Conservation (phyloP, 2,797 vertebrate genomes). For the Coranthus polyacanthus region DNA sequence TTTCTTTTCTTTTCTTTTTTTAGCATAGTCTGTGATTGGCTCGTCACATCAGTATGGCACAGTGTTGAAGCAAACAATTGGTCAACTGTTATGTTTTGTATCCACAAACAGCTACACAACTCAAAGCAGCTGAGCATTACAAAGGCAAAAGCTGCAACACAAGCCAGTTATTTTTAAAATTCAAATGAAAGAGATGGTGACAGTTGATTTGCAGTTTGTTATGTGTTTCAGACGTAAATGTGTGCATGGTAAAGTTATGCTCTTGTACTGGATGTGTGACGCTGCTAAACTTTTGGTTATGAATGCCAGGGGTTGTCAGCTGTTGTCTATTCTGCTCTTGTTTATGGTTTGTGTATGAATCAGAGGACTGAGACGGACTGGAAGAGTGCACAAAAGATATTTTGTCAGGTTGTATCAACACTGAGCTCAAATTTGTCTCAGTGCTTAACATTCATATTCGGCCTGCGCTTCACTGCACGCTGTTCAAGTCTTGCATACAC, state of each 20-base stretch:
- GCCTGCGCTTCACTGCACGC: constrained; percentile 43
- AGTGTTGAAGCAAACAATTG: constrained; percentile 26
- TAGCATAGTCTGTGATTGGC: constrained; percentile 8
- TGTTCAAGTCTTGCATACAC: constrained; percentile 29
- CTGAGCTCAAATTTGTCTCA: constrained; percentile 42
- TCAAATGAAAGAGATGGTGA: constrained; percentile 23
- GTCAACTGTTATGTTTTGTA: constrained; percentile 35
- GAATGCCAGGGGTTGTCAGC: constrained; percentile 27
- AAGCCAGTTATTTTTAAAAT: constrained; percentile 35
- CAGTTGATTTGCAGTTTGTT: constrained; percentile 19
- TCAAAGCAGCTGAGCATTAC: constrained; percentile 34
- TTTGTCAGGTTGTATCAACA: constrained; percentile 57
- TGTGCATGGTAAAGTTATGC: background rate
- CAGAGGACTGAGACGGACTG: constrained; percentile 8
- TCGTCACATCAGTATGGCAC: constrained; percentile 21
- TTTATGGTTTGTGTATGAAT: constrained; percentile 5
- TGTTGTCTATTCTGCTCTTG: constrained; percentile 12
- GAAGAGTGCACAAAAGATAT: constrained; percentile 28
- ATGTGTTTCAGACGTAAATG: constrained; percentile 20
- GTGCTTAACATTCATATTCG: constrained; percentile 38
- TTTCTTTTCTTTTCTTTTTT: constrained; percentile 23
- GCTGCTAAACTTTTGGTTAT: constrained; percentile 10
- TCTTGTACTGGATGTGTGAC: constrained; percentile 5
- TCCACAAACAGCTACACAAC: constrained; percentile 25
- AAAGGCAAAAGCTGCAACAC: constrained; percentile 34